Evolutionary conservation across 2,797 vertebrate species (phyloP).

Genomic region (Prionace glauca): DNA sequence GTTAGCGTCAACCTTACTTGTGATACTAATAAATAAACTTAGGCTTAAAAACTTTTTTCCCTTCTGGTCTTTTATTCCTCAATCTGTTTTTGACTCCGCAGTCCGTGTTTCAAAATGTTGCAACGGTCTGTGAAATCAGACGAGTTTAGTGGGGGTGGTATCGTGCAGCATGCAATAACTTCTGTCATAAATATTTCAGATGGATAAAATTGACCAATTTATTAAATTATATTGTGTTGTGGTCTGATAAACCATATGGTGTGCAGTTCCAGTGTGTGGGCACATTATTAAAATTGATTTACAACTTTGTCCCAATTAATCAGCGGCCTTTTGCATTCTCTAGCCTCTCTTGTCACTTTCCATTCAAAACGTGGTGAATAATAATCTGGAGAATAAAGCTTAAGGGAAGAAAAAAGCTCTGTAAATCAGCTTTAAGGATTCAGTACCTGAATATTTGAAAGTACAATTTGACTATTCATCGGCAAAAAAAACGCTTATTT

Average conservation of each 20-base stretch:
- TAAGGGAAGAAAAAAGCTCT: background rate
- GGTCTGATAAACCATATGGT: background rate
- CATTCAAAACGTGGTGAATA: background rate
- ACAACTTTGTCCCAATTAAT: constrained; percentile 11
- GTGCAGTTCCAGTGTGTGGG: background rate
- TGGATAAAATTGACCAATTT: background rate
- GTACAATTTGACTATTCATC: background rate
- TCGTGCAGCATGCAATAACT: background rate
- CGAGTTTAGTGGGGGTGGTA: background rate
- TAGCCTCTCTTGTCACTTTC: constrained; percentile 12
- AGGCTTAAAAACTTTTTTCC: no score
- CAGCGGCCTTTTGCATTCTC: background rate
- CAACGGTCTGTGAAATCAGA: background rate
- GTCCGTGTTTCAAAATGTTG: background rate
- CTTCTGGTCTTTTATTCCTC: background rate
- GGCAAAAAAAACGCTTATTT: background rate
- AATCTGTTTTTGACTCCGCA: background rate
- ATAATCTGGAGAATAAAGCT: background rate
- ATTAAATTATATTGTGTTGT: background rate
- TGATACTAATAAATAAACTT: no score
- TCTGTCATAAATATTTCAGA: background rate
- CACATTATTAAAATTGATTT: constrained; percentile 31
- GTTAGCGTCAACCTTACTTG: no score
- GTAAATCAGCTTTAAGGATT: background rate
- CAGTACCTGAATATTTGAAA: background rate